A percentile compares a stretch with the other conserved stretches of the same genome.
phyloP scores from a whole-genome alignment of 2,888 invertebrate genomes.

The Ormyrus thymus region DNA sequence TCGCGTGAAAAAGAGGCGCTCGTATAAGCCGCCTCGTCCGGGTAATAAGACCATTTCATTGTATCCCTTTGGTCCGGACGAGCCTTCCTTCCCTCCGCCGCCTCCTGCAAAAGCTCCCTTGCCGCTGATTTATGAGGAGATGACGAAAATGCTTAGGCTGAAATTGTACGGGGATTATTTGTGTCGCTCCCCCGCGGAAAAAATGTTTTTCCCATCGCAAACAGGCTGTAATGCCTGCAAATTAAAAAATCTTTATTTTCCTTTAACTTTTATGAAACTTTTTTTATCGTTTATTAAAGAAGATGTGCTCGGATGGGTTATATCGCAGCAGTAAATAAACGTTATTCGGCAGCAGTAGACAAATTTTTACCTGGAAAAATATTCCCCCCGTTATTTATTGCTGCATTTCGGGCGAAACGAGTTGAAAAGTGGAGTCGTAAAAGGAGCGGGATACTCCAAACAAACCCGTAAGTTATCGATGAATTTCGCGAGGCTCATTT shows the following conservation, averaged over 20 bases:
- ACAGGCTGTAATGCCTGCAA: neutral
- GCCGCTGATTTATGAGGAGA: conserved; percentile 32
- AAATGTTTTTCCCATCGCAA: neutral
- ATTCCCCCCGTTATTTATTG: too few species aligned
- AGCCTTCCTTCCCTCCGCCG: conserved; percentile 18
- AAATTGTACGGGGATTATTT: neutral
- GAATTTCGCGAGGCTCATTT: conserved; percentile 35
- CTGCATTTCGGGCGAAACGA: too few species aligned
- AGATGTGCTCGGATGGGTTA: too few species aligned
- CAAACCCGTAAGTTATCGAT: conserved; percentile 39
- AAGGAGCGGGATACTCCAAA: conserved; percentile 3
- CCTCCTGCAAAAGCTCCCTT: neutral
- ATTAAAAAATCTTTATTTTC: too few species aligned
- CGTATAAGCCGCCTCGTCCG: conserved; percentile 67
- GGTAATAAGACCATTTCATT: conserved; percentile 66
- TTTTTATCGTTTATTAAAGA: too few species aligned
- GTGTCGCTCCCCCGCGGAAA: neutral
- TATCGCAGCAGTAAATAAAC: too few species aligned
- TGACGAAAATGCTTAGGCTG: neutral
- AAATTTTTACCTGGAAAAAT: too few species aligned
- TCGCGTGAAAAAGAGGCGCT: conserved; percentile 43
- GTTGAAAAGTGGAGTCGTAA: neutral
- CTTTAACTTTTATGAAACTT: too few species aligned
- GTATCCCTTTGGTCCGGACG: conserved; percentile 40
- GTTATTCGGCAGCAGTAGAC: too few species aligned